These are phyloP conservation scores for Heliconius hermathena DNA, from an alignment of 1,140 invertebrate species.

Conservation along the genomic window DNA sequence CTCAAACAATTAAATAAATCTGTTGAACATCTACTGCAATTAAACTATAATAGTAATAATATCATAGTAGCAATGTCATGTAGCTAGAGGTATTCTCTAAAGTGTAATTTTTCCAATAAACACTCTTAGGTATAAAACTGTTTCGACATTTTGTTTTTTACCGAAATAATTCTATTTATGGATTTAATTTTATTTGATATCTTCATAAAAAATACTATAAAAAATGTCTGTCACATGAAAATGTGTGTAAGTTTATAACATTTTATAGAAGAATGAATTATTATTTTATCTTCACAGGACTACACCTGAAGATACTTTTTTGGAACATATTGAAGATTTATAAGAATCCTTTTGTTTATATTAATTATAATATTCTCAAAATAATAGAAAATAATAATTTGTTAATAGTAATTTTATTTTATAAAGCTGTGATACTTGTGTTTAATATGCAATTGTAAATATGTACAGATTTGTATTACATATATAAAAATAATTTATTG, in stretches of 20 bases:
- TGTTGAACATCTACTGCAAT: too few species aligned
- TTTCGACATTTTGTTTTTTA: too few species aligned
- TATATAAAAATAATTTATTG: constrained; percentile 66
- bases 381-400: constrained; percentile 28
- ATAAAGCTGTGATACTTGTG: constrained; percentile 69
- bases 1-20: too few species aligned
- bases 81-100: too few species aligned
- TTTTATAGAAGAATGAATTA: neutral
- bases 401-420: constrained; percentile 33
- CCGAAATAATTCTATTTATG: too few species aligned
- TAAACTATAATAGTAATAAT: too few species aligned
- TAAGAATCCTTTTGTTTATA: constrained; percentile 7
- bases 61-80: too few species aligned
- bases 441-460: constrained; percentile 64
- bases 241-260: neutral
- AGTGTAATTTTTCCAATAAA: too few species aligned
- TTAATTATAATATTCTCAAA: constrained; percentile 2
- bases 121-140: too few species aligned
- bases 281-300: constrained; percentile 28
- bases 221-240: too few species aligned
- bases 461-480: constrained; percentile 59
- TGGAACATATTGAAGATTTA: constrained; percentile 19
- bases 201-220: too few species aligned
- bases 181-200: too few species aligned
- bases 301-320: neutral